Conservation (phyloP, 2,888 invertebrate species). For the Cepaea hortensis region DNA sequence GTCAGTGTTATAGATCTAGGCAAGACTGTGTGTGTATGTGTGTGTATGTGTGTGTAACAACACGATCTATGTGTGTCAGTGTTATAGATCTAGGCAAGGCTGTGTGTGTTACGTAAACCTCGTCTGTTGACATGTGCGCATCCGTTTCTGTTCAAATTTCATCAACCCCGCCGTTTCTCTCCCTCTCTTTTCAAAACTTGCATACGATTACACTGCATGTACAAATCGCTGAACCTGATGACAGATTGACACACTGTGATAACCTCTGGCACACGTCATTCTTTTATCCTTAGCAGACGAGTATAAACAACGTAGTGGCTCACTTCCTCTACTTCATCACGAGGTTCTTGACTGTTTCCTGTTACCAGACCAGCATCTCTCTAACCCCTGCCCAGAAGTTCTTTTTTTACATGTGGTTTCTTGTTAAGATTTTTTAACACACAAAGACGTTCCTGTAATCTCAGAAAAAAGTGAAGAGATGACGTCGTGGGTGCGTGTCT, state of each 20-base stretch:
- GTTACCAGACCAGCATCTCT: background rate
- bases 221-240: conserved; percentile 19
- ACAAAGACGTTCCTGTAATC: background rate
- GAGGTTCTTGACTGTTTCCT: background rate
- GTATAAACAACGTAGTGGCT: background rate
- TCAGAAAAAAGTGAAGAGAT: background rate
- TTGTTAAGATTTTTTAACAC: background rate
- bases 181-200: too few species aligned
- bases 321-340: background rate
- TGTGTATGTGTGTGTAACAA: too few species aligned
- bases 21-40: too few species aligned
- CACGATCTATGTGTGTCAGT: too few species aligned
- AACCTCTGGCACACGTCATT: conserved; percentile 8
- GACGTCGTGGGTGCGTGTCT: background rate
- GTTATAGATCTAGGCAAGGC: too few species aligned
- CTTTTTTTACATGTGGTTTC: background rate
- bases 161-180: too few species aligned
- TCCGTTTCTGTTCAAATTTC: too few species aligned
- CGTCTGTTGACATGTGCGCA: too few species aligned
- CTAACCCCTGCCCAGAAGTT: background rate
- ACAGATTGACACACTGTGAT: conserved; percentile 5
- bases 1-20: too few species aligned
- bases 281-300: background rate
- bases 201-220: conserved; percentile 39
- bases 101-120: too few species aligned